Base-by-base conservation (phyloP, 2,888 invertebrate genomes). In the Pyrgus malvae region DNA sequence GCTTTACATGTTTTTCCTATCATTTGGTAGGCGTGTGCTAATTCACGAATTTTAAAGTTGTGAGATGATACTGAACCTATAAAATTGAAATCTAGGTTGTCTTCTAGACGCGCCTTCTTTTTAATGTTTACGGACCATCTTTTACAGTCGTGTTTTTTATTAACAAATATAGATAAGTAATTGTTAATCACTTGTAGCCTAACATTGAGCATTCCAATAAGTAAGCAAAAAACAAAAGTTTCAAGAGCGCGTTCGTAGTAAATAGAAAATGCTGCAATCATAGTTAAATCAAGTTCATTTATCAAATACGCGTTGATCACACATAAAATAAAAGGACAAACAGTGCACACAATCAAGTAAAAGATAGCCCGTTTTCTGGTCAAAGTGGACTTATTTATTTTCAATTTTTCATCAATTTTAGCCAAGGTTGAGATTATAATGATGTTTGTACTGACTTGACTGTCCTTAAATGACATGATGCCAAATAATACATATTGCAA, bases 31-130 rank as follows among this genome's bases (percentile, higher is more conserved):
- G 72, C 69, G 2, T 59, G 58, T 0, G 80, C 78, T 19, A 83
- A 60, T 14, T 78, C 76, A n/a, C 71, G 65, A 19, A 83, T 73
- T 60, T 78, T 78, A 49, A 59, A 69, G 48, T 78, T 81, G 9
- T 40, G 64, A 0, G 61, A 27, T 7, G 74, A 68, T 1, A 70
- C 57, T 14, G 60, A 64, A 3, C 76, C 81, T 41, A 79, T 75
- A 17, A 73, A 69, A 44, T 76, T 69, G 1, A 69, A 59, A 9
- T 59, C 63, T 7, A 66, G 60, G 9, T 49, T 31, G 2, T n/a
- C 29, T 6, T 23, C 11, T 11, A 23, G 3, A 21, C n/a, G 19
- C 12, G 19, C n/a, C 4, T 37, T 16, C 17, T 37, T 51, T 8
- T 21, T 44, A 37, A 14, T 19, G 9, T 12, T 19, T 14, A 12